Base-by-base conservation (phyloP, 2,113 vertebrate genomes). In the Tringa solitaria region DNA sequence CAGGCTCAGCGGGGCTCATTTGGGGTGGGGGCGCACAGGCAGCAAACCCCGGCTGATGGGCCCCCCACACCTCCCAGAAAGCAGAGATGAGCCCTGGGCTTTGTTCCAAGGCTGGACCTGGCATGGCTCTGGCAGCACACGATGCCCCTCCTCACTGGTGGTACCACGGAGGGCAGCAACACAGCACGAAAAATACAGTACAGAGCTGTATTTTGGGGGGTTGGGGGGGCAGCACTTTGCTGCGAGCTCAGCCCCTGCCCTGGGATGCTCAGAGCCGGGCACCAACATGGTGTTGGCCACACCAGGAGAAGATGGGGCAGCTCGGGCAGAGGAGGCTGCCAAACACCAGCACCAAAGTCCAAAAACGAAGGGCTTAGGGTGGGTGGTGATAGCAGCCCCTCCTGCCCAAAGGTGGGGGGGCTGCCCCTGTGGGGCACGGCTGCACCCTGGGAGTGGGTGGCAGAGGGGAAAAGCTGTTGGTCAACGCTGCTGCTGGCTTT, bases 131-230 rank as follows among this genome's bases (percentile, higher is more conserved):
- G 84, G 63, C 50, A 72, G 59, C 68, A 15, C n/a, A 2, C 0
- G 2, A 30, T 30, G 32, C 35, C 78, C 7, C 5, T 50, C 27
- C 28, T 33, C n/a, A 9, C 0, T 15, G 17, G 23, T 5, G 33
- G 27, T 33, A 14, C 30, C 0, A 0, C 0, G 1, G 35, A 32
- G 11, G 22, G 59, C 60, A 83, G 75, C 39, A n/a, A 51, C 46
- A 5, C 0, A 0, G 75, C 61, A 39, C 68, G 7, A 32, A 30
- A 51, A 63, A 4, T 2, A 23, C 0, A 1, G 41, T 17, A 0
- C 4, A 4, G 57, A 35, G 41, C 39, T 48, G n/a, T n/a, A n/a
- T n/a, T n/a, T n/a, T n/a, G 39, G 28, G 43, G 13, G 23, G 13
- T 23, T 12, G 45, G 45, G 45, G 45, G 22, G 26, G 48, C 77